These are phyloP conservation scores for Camelus bactrianus DNA, from an alignment of 2,113 vertebrate species.

Conservation along the genomic window DNA sequence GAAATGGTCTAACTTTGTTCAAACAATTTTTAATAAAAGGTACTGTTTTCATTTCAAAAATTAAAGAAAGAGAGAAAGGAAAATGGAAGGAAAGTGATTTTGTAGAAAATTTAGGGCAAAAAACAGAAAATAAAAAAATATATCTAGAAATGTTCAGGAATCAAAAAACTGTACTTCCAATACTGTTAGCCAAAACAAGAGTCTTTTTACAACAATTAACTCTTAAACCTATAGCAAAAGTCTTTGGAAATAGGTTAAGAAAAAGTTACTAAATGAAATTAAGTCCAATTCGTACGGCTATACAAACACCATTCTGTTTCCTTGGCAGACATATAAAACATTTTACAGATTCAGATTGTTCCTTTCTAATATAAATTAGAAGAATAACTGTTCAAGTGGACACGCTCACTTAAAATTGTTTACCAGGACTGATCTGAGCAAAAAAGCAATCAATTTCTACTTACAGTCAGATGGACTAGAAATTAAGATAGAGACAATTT, in stretches of 20 bases:
- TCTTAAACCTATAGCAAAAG: conserved; percentile 19
- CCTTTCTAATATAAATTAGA: conserved; percentile 10
- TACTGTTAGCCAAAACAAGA: not conserved
- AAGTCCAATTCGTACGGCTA: conserved; percentile 32
- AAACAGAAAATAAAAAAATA: not conserved
- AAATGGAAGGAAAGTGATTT: not conserved
- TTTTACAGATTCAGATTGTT: conserved; percentile 7
- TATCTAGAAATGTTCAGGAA: not conserved
- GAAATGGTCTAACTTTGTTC: not conserved
- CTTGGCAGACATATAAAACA: not conserved
- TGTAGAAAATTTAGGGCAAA: not conserved
- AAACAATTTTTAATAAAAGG: not conserved
- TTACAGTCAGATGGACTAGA: not conserved
- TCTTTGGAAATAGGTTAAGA: conserved; percentile 5
- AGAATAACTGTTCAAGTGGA: not conserved
- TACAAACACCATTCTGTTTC: conserved; percentile 24
- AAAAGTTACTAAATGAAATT: not conserved
- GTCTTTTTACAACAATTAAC: conserved; percentile 4
- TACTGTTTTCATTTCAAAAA: not conserved
- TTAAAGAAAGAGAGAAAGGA: not conserved
- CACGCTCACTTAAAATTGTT: not conserved
- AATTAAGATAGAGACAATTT: not conserved
- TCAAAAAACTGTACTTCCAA: not conserved
- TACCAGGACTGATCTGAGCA: not conserved
- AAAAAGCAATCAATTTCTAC: not conserved